Evolutionary conservation across 2,888 invertebrate genomes (phyloP).

Genomic region (Leucozona laternaria): DNA sequence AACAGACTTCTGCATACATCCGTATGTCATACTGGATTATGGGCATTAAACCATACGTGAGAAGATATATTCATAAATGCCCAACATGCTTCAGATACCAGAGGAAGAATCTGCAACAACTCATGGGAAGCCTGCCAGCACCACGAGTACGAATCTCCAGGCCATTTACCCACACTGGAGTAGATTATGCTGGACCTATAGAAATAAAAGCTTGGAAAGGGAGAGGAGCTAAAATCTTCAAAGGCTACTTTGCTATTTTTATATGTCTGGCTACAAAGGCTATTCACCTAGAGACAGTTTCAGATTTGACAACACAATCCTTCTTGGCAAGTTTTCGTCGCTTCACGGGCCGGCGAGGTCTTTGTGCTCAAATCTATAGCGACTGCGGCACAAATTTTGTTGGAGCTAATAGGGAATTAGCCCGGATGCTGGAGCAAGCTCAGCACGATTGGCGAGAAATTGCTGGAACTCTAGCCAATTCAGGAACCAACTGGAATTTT

Average conservation of each 20-base stretch:
- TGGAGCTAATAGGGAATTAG: too few relatives aligned
- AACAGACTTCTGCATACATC: too few relatives aligned
- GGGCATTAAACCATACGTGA: too few relatives aligned
- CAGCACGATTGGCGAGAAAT: background rate
- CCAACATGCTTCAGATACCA: background rate
- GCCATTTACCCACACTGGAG: slow-evolving; percentile 6
- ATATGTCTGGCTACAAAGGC: background rate
- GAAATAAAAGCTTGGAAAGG: slow-evolving; percentile 33
- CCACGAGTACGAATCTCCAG: slow-evolving; percentile 4
- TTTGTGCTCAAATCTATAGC: too few relatives aligned
- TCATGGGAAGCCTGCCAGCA: slow-evolving; percentile 22
- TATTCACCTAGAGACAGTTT: too few relatives aligned
- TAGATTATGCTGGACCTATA: slow-evolving; percentile 9
- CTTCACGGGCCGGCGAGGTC: too few relatives aligned
- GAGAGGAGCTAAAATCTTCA: slow-evolving; percentile 6
- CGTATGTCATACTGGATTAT: too few relatives aligned
- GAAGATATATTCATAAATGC: background rate
- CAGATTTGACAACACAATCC: too few relatives aligned
- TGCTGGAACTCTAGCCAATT: background rate
- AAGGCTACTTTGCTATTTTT: slow-evolving; percentile 29
- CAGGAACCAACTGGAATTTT: background rate
- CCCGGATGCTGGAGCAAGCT: too few relatives aligned
- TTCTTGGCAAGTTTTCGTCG: too few relatives aligned
- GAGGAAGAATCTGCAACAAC: background rate
- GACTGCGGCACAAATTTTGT: too few relatives aligned